Evolutionary conservation across 2,113 vertebrate species (phyloP).

Genomic region (Thomomys bottae): DNA sequence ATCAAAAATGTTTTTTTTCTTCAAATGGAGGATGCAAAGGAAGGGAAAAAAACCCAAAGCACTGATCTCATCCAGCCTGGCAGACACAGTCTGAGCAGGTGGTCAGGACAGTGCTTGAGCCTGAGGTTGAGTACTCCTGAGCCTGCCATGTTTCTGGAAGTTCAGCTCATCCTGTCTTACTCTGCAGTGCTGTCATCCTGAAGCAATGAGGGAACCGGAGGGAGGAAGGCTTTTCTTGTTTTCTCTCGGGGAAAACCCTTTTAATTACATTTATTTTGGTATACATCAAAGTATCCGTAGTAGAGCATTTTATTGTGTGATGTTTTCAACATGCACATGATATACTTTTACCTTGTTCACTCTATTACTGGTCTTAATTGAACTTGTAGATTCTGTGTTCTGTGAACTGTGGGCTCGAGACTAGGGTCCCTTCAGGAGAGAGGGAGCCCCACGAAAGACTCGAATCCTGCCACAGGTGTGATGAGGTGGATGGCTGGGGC

Average conservation of each 20-base stretch:
- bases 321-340: too few relatives aligned
- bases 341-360: too few relatives aligned
- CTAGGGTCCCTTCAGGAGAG: fast-evolving
- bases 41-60: too few relatives aligned
- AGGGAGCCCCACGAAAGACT: background rate
- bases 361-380: background rate
- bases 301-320: too few relatives aligned
- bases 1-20: too few relatives aligned
- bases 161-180: background rate
- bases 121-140: background rate
- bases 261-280: too few relatives aligned
- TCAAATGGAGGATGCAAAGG: too few relatives aligned
- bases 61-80: background rate
- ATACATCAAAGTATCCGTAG: too few relatives aligned
- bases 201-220: background rate
- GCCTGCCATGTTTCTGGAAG: background rate
- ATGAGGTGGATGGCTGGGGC: background rate
- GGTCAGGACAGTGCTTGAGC: too few relatives aligned
- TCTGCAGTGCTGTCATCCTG: slow-evolving; percentile 41
- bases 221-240: background rate
- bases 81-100: too few relatives aligned
- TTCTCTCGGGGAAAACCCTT: background rate
- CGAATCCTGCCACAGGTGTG: fast-evolving
- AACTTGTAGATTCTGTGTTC: slow-evolving; percentile 1
- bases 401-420: background rate